Evolutionary conservation across 2,888 invertebrate genomes (phyloP).

Genomic region (Alcis repandata): DNA sequence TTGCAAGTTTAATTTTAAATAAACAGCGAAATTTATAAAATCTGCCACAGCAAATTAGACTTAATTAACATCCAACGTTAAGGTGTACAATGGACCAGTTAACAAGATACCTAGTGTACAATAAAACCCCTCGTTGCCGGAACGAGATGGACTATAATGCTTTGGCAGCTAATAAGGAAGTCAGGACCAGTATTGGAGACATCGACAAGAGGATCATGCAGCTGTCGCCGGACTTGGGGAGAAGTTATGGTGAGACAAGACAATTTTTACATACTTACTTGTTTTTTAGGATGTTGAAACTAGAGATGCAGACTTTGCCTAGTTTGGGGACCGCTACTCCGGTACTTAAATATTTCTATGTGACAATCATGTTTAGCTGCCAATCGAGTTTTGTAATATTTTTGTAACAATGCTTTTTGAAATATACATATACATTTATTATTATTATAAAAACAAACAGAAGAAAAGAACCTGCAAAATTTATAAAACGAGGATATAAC

Average conservation of each 20-base stretch:
- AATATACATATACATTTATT: no score
- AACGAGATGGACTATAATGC: slow-evolving; percentile 73
- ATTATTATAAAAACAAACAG: no score
- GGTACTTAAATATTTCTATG: no score
- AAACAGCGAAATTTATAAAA: not conserved
- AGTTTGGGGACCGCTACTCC: no score
- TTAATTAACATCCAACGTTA: not conserved
- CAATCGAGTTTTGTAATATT: no score
- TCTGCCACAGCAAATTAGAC: not conserved
- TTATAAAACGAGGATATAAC: no score
- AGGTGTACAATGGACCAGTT: slow-evolving; percentile 69
- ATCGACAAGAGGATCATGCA: slow-evolving; percentile 71
- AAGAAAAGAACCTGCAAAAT: no score
- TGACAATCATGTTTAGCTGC: no score
- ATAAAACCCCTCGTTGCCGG: slow-evolving; percentile 72
- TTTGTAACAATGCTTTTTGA: no score
- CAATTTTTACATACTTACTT: not conserved
- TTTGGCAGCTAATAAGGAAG: slow-evolving; percentile 65
- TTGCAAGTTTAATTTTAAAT: no score
- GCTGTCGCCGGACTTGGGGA: slow-evolving; percentile 71
- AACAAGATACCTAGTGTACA: slow-evolving; percentile 76
- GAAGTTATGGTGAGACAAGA: slow-evolving; percentile 69
- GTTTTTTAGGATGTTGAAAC: not conserved
- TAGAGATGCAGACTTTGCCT: no score
- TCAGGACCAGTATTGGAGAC: slow-evolving; percentile 51